Evolutionary conservation across 2,797 vertebrate genomes (phyloP), one percentile per base, ranked within the genome.

Genomic region (Pseudochirops cupreus): DNA sequence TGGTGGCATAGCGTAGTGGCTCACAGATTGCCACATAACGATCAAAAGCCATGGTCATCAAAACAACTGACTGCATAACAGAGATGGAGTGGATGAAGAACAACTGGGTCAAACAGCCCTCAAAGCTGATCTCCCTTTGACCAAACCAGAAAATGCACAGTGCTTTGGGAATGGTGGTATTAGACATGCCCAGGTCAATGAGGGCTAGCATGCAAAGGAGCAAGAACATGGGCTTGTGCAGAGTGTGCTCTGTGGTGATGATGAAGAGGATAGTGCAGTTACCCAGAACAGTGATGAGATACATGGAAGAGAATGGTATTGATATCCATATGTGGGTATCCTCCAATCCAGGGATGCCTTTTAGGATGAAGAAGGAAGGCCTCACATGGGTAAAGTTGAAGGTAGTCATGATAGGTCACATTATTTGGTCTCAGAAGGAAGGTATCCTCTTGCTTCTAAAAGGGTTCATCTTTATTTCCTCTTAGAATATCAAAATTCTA

Each of bases 221-320:
- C n/a, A 98, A 59, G n/a, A 98, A 98, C 98, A 98, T 97, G 59
- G 98, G 98, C 55, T 97, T 97, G 9, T 98, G 97, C 56, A 98
- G 96, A n/a, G 96, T 96, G n/a, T 50, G 87, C 93, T 98, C 97
- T 1, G 94, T 94, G 92, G 93, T 97, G 92, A 99, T 98, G 28
- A 99, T 98, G 39, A 98, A 96, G 89, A 99, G 57, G 95, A 99
- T 97, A 89, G 98, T 94, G 0, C 92, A 98, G 97, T 99, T 99
- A 2, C 99, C 99, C 1, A 99, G 95, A 96, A 99, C 31, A 0
- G 98, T 98, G 11, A 97, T 33, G n/a, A 98, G 92, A 58, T 98
- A 98, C 97, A 98, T 98, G 87, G 99, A 97, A 55, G 95, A 97
- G 95, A 98, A 98, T 28, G 97, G 98, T 67, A 97, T 94, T 2